Conservation (phyloP, 2,113 vertebrate species). For the Caretta caretta region DNA sequence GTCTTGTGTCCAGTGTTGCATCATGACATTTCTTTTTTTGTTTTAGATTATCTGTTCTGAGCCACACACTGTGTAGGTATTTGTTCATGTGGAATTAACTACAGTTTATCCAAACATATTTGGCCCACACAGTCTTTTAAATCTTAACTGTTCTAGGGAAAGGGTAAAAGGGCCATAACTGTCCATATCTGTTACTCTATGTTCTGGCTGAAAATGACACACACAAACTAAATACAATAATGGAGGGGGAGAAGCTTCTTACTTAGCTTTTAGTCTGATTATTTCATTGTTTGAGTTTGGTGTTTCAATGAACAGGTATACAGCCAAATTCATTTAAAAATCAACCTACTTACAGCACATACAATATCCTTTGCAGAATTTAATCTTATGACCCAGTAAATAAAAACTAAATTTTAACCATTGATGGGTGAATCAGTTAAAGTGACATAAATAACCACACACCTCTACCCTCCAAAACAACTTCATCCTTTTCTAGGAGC, state of each 20-base stretch:
- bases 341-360: conserved; percentile 26
- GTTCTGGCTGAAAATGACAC: conserved; percentile 10
- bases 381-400: not conserved
- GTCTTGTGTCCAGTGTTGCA: not conserved
- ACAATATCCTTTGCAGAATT: not conserved
- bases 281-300: conserved; percentile 56
- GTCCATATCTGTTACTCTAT: conserved; percentile 8
- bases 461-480: too few species aligned
- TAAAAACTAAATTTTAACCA: conserved; percentile 21
- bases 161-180: conserved; percentile 47
- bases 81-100: conserved; percentile 22
- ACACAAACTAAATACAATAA: conserved; percentile 60
- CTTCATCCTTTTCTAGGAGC: too few species aligned
- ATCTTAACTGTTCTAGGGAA: conserved; percentile 23
- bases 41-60: not conserved
- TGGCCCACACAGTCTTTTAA: conserved; percentile 40
- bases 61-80: not conserved
- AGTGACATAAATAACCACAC: not conserved
- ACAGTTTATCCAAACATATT: conserved; percentile 38
- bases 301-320: conserved; percentile 52
- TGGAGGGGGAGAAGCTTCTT: conserved; percentile 13
- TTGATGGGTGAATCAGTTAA: not conserved
- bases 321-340: conserved; percentile 58
- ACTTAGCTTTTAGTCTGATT: conserved; percentile 63
- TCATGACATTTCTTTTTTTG: not conserved